Percentiles rank a stretch among this genome's conserved stretches.
These are phyloP conservation scores for Rhaphigaster nebulosa DNA, from an alignment of 2,888 invertebrate genomes.

Conservation along the genomic window DNA sequence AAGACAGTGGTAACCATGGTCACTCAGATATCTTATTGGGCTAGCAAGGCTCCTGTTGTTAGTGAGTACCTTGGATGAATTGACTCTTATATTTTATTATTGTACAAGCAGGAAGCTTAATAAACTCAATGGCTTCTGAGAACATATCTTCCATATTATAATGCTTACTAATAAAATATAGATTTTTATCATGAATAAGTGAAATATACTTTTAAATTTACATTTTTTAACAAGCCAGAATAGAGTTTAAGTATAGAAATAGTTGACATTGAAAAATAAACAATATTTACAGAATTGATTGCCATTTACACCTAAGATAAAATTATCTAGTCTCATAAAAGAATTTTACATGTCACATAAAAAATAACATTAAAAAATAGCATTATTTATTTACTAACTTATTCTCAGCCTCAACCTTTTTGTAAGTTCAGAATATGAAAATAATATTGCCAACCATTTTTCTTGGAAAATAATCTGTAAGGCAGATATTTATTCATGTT, in stretches of 20 bases:
- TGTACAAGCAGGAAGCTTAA: slow-evolving; percentile 38
- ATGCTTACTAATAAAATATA: neutral
- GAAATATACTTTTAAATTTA: neutral
- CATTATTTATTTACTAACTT: neutral
- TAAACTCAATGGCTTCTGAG: neutral
- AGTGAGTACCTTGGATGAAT: slow-evolving; percentile 37
- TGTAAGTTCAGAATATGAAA: neutral
- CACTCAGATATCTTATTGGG: neutral
- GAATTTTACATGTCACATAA: neutral
- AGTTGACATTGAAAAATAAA: neutral
- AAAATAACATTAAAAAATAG: neutral
- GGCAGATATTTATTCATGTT: neutral
- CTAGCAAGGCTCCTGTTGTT: slow-evolving; percentile 12
- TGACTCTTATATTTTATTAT: neutral
- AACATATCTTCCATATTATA: neutral
- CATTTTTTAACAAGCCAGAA: no score
- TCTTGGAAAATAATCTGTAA: neutral
- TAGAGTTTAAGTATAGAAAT: neutral
- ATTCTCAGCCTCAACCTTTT: neutral
- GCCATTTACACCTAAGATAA: neutral
- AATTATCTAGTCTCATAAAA: slow-evolving; percentile 3
- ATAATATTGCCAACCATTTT: no score
- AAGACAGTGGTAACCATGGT: slow-evolving; percentile 42
- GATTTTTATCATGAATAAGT: neutral
- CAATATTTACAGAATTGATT: neutral